These are phyloP conservation scores for Seriola rivoliana DNA, from an alignment of 2,113 vertebrate species.

Conservation along the genomic window DNA sequence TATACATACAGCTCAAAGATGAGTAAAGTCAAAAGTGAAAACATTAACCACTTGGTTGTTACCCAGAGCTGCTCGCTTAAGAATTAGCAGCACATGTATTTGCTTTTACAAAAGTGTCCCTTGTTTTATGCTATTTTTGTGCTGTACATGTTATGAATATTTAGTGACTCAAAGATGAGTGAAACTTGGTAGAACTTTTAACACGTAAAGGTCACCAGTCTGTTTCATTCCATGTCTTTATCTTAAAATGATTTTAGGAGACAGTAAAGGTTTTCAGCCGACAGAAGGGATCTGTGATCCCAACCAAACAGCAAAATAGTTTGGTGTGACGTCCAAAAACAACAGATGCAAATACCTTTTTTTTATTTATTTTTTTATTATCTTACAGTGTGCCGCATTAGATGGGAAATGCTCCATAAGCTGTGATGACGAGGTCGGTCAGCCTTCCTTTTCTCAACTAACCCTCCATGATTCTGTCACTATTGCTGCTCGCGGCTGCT, in stretches of 20 bases:
- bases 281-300: background rate
- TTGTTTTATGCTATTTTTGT: background rate
- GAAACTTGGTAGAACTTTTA: background rate
- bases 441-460: background rate
- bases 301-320: background rate
- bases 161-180: background rate
- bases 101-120: background rate
- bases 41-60: background rate
- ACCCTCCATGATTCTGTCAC: background rate
- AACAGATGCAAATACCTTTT: background rate
- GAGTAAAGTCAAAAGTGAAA: background rate
- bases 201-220: background rate
- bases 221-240: background rate
- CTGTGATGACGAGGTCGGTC: conserved; percentile 95
- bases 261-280: conserved; percentile 17
- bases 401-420: conserved; percentile 97
- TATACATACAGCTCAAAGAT: background rate
- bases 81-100: background rate
- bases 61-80: background rate
- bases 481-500: background rate
- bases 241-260: background rate
- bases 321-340: background rate
- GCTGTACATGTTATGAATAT: background rate
- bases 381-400: conserved; percentile 91
- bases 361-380: background rate